These are phyloP conservation scores for Dinoponera quadriceps DNA, from an alignment of 1,140 invertebrate genomes.

Conservation along the genomic window DNA sequence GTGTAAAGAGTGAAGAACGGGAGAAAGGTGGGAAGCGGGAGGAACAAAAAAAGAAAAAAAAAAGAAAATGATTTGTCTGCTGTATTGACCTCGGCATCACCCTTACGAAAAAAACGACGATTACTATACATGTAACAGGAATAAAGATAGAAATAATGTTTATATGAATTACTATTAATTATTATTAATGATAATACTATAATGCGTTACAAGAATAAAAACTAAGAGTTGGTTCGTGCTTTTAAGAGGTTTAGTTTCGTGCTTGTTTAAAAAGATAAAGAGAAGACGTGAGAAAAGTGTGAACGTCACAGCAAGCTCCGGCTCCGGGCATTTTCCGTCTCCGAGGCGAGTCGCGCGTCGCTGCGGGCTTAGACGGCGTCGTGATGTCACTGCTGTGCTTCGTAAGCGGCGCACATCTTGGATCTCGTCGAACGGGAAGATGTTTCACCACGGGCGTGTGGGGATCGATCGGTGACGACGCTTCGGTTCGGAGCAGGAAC, in stretches of 20 bases:
- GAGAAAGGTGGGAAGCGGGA: background rate
- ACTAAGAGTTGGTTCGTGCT: conserved; percentile 84
- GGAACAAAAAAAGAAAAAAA: conserved; percentile 47
- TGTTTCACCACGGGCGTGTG: background rate
- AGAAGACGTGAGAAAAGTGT: conserved; percentile 44
- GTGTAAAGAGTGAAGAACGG: conserved; percentile 26
- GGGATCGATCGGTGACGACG: background rate
- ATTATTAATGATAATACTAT: conserved; percentile 75
- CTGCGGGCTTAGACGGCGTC: background rate
- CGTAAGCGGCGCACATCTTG: background rate
- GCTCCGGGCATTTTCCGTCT: conserved; percentile 73
- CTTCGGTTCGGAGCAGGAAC: conserved; percentile 79
- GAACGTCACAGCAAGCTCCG: conserved; percentile 59
- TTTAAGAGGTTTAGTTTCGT: conserved; percentile 82
- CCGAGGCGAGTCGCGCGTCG: conserved; percentile 74
- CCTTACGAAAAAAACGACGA: conserved; percentile 53
- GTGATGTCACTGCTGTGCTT: background rate
- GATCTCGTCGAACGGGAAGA: background rate
- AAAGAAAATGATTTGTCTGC: conserved; percentile 58
- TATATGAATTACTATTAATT: conserved; percentile 83
- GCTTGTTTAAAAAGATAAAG: conserved; percentile 77
- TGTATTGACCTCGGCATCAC: conserved; percentile 66
- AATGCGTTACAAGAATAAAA: conserved; percentile 80
- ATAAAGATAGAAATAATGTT: conserved; percentile 83
- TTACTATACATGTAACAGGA: conserved; percentile 74